Evolutionary conservation across 2,888 invertebrate species (phyloP).

Genomic region (Drosophila demipolita): DNA sequence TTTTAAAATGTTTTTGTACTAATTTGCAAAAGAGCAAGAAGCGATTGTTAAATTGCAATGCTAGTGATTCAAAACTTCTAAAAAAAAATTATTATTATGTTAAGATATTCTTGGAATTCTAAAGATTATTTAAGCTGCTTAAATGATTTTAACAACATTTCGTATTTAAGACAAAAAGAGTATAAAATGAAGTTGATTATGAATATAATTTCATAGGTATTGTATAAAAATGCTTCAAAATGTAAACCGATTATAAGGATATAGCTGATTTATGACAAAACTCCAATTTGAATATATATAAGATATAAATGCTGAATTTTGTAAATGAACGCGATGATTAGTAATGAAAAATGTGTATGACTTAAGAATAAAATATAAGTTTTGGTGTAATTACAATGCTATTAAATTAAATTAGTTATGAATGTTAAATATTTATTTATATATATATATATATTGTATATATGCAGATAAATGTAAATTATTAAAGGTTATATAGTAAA

Average conservation of each 20-base stretch:
- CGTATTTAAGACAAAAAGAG: neutral
- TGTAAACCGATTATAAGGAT: neutral
- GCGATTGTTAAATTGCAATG: neutral
- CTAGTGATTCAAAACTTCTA: neutral
- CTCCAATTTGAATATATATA: neutral
- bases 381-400: neutral
- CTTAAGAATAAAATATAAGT: neutral
- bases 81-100: neutral
- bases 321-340: conserved; percentile 27
- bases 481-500: conserved; percentile 65
- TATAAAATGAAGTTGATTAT: neutral
- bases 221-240: neutral
- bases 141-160: neutral
- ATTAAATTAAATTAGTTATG: conserved; percentile 10
- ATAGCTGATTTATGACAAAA: neutral
- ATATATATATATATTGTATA: conserved; percentile 6
- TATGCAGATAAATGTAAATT: conserved; percentile 34
- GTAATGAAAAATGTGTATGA: conserved; percentile 15
- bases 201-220: neutral
- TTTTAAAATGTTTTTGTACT: neutral
- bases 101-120: neutral
- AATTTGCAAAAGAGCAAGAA: neutral
- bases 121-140: neutral
- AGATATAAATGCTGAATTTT: neutral
- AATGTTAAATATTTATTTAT: conserved; percentile 8